Base-by-base conservation (phyloP, 2,113 vertebrate genomes). In the Scytalopus superciliaris region DNA sequence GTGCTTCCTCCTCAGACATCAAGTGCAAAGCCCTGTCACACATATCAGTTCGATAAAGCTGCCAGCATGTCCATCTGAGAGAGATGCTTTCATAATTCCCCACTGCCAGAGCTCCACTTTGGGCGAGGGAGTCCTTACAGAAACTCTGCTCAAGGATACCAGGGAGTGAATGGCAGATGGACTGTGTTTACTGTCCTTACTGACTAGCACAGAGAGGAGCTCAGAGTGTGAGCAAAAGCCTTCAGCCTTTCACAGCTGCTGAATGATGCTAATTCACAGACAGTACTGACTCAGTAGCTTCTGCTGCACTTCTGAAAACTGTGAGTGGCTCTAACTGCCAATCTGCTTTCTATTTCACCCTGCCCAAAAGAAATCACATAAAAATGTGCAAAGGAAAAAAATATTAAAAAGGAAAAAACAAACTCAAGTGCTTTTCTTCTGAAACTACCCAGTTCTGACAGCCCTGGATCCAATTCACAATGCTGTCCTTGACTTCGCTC, bases 191-290 rank as follows among this genome's bases (percentile, higher is more conserved):
- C 89, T 90, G 59, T 77, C 64, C 79, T 70, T 49, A 45, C 62
- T 35, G 33, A 84, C 90, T 63, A 52, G 72, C n/a, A 8, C 2
- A 7, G 80, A 93, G 90, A 30, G 80, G 42, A 70, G 94, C 75
- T 62, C 68, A 68, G 93, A 88, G 40, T 25, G 66, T 30, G 53
- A 94, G 40, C 4, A 5, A 92, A 94, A 93, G 57, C 67, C 42
- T 77, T 79, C 70, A 89, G 40, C 84, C 59, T 90, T 87, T 80
- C 85, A 62, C 84, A 94, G 89, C 78, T 92, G 75, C 59, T 89
- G 83, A 78, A 85, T 64, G 16, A 86, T 56, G 59, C 33, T 35
- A 60, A 83, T 57, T 76, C 72, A 66, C 82, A 57, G 63, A 52
- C 25, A 57, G 25, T 21, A 79, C 33, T 40, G 57, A 84, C 33